Evolutionary conservation across 2,797 vertebrate genomes (phyloP), one percentile per base, ranked within the genome.

Genomic region (Schizothorax lantsangensis): DNA sequence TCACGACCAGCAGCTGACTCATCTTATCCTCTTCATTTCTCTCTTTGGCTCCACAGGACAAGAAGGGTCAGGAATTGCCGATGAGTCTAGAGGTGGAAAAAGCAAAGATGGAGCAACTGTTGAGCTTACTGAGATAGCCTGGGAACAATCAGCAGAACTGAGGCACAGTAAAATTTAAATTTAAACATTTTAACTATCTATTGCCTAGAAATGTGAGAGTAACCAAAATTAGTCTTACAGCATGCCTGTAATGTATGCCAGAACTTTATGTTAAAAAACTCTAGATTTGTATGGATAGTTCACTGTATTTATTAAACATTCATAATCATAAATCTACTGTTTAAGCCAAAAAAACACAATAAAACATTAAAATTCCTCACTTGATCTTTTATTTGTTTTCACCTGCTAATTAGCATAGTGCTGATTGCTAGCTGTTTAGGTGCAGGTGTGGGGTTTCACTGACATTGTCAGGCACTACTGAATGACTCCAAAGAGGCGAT

Each of bases 61-160:
- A 99, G 92, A 98, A 98, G 88, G 97, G 97, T 64, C 96, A 98
- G 86, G 96, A 97, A 68, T 54, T 92, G 3, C 95, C 95, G 78
- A 96, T 95, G 87, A 96, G 96, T 59, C 96, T 96, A 0, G 97
- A 97, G 85, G 96, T 95, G 87, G 97, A 99, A 93, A 92, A 95
- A 0, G 94, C 93, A 33, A 99, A 99, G 93, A 87, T 99, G 96
- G 98, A 99, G 92, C 97, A 97, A 87, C 93, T 99, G 64, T 95
- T 99, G 45, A 96, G 93, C 85, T 91, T 97, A 87, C 92, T 88
- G 75, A 88, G 84, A 68, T 82, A 88, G 69, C 45, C 88, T 43
- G 79, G 73, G 21, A 59, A 40, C 17, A 66, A 12, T 23, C 43
- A 30, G 36, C 6, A 78, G 68, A 54, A 84, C 59, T 54, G 54